Conservation (phyloP, 2,888 invertebrate genomes). For the Lepidocyrtoides sp. region DNA sequence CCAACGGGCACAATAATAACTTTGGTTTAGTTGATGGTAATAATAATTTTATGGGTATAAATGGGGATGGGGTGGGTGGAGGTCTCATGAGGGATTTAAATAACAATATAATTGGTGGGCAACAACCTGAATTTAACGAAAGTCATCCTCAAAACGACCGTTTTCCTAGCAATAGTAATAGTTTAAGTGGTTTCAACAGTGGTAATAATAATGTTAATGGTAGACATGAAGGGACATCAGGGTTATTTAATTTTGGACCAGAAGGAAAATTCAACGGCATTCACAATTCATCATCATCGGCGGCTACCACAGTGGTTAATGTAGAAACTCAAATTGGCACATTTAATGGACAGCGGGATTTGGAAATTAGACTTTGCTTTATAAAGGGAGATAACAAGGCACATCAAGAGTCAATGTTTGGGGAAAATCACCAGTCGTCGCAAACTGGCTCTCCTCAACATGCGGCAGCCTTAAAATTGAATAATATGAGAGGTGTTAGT, state of each 20-base stretch:
- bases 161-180: constrained; percentile 49
- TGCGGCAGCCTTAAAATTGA: neutral
- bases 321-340: constrained; percentile 85
- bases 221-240: constrained; percentile 47
- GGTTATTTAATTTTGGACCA: constrained; percentile 52
- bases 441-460: neutral
- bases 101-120: constrained; percentile 60
- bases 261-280: constrained; percentile 22
- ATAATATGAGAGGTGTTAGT: neutral
- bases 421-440: neutral
- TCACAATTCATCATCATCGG: neutral
- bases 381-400: constrained; percentile 56
- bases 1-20: constrained; percentile 3
- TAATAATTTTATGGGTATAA: constrained; percentile 47
- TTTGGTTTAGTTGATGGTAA: constrained; percentile 40
- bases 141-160: neutral
- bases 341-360: constrained; percentile 84
- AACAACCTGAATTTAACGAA: constrained; percentile 19
- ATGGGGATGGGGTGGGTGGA: constrained; percentile 29
- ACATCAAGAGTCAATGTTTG: neutral
- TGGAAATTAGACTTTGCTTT: constrained; percentile 84
- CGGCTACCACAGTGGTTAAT: constrained; percentile 65
- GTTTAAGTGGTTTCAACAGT: constrained; percentile 49
- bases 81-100: constrained; percentile 50
- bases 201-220: constrained; percentile 33